Evolutionary conservation across 2,797 vertebrate genomes (phyloP).

Genomic region (Podarcis siculus): DNA sequence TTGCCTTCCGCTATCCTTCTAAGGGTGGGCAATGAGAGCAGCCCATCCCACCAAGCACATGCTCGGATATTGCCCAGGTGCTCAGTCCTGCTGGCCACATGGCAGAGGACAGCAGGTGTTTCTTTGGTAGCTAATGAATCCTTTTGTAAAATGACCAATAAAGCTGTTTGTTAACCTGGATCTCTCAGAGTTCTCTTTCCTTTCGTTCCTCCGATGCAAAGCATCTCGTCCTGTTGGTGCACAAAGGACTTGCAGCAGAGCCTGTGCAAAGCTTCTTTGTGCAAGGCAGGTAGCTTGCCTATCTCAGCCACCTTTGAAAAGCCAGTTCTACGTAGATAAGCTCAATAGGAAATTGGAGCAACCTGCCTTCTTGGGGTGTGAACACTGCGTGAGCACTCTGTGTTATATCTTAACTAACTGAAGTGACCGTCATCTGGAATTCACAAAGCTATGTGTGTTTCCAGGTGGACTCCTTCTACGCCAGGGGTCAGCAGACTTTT

Average conservation of each 20-base stretch:
- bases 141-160: constrained; percentile 49
- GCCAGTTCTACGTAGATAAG: not conserved
- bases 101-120: not conserved
- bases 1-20: not conserved
- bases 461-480: not conserved
- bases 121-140: constrained; percentile 23
- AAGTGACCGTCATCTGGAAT: not conserved
- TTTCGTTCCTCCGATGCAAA: not conserved
- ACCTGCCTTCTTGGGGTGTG: not conserved
- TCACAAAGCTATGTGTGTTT: not conserved
- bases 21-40: not conserved
- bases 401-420: not conserved
- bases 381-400: not conserved
- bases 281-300: not conserved
- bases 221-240: not conserved
- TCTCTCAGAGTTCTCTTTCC: not conserved
- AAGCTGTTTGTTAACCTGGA: constrained; percentile 43
- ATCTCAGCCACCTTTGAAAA: not conserved
- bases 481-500: too few relatives aligned
- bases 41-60: not conserved
- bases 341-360: not conserved
- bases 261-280: too few relatives aligned
- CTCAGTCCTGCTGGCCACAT: not conserved
- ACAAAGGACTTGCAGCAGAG: too few relatives aligned
- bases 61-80: not conserved